Base-by-base conservation (phyloP, 2,797 vertebrate genomes). In the Sorex maritimensis region DNA sequence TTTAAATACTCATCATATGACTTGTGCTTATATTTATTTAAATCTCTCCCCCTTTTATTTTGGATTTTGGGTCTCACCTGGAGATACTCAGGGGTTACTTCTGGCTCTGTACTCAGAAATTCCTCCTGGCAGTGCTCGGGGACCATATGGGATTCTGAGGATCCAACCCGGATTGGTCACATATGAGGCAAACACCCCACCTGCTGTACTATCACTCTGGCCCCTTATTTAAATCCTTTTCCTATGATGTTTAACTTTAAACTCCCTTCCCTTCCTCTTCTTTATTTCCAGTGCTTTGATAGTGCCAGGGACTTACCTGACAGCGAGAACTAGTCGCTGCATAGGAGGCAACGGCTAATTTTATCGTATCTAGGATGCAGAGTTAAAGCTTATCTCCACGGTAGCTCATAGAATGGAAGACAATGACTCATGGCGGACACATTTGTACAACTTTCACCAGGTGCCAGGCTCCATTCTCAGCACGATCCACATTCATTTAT, bases 1-100 rank as follows among this genome's bases (percentile, higher is more conserved):
- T 80, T 74, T 87, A 86, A 94, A 72, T 17, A 88, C 30, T 23
- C 85, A 67, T 71, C 26, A 17, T 87, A 52, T 19, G n/a, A 38
- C 19, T 1, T 82, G 91, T 89, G 52, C 44, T 94, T 92, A 85
- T 69, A 89, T 83, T 95, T 65, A 89, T 83, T 95, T 90, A 69
- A 77, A 88, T 88, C 93, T 46, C 10, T 14, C 49, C 13, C 49
- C 49, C 49, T 52, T 52, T 14, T 14, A 52, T 52, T 52, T 52
- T 52, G 6, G 10, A 14, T 52, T 52, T 52, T 11, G 6, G 49
- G 49, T 14, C 49, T 8, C 11, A 52, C 49, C 49, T 44, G 49
- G 10, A 14, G 49, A 52, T 52, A 9, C 65, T 68, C 28, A 52
- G 49, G 41, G 41, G 41, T 44, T 44, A 52, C 49, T 52, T 11